Conservation (phyloP, 1,140 invertebrate species). For the Goniozus legneri region DNA sequence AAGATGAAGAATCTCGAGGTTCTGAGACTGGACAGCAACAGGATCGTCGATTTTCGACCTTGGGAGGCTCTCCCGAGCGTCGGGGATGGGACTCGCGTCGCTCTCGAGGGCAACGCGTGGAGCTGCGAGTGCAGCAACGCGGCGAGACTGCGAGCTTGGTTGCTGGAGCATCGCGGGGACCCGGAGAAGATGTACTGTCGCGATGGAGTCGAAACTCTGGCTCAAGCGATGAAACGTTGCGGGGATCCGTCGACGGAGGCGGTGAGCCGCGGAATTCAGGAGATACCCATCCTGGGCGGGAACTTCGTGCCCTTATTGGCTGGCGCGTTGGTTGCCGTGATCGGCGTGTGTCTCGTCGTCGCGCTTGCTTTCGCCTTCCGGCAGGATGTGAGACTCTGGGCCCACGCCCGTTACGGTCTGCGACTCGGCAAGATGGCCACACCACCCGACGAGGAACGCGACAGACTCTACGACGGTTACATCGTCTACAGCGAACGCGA, state of each 20-base stretch:
- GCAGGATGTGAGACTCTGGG: conserved; percentile 71
- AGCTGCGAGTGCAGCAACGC: conserved; percentile 85
- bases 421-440: conserved; percentile 64
- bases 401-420: conserved; percentile 70
- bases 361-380: conserved; percentile 73
- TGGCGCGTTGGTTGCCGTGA: conserved; percentile 69
- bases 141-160: conserved; percentile 71
- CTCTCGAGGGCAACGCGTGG: conserved; percentile 81
- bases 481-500: conserved; percentile 84
- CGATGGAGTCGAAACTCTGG: conserved; percentile 59
- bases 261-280: conserved; percentile 40
- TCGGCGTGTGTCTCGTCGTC: conserved; percentile 65
- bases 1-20: conserved; percentile 78
- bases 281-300: conserved; percentile 53
- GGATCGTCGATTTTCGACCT: conserved; percentile 70
- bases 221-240: conserved; percentile 60
- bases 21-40: conserved; percentile 80
- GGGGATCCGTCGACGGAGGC: conserved; percentile 55
- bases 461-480: conserved; percentile 82
- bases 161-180: conserved; percentile 68
- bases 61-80: conserved; percentile 71
- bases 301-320: conserved; percentile 72
- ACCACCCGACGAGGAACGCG: conserved; percentile 61
- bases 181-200: conserved; percentile 63
- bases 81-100: conserved; percentile 67